A percentile compares a stretch with the other conserved stretches of the same genome.
Conservation (phyloP, 2,888 invertebrate species). For the Ypsolopha scabrella region DNA sequence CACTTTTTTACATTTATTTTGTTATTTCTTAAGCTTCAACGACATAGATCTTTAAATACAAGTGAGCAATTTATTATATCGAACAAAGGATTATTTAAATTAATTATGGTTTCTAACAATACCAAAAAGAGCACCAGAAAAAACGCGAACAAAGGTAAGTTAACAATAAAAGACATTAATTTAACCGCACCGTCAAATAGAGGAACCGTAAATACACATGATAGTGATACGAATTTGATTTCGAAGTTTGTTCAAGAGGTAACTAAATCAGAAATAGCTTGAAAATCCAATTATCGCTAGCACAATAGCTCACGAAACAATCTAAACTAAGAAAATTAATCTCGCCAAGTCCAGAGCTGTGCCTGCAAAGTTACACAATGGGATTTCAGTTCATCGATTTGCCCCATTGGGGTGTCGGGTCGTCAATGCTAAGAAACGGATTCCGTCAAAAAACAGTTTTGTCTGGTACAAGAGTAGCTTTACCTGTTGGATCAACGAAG, state of each 20-base stretch:
- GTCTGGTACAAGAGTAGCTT: no score
- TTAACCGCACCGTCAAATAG: neutral
- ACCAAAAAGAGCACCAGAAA: no score
- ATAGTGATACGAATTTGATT: slow-evolving; percentile 28
- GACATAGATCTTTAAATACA: no score
- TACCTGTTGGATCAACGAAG: neutral
- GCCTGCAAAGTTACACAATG: slow-evolving; percentile 69
- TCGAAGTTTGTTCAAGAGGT: slow-evolving; percentile 40
- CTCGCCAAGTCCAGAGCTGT: slow-evolving; percentile 64
- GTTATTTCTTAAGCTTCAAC: no score
- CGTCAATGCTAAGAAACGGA: no score
- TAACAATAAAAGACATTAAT: no score
- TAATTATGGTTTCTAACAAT: no score
- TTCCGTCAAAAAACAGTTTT: no score
- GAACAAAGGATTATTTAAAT: no score
- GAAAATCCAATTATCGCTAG: slow-evolving; percentile 68
- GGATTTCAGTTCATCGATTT: slow-evolving; percentile 70
- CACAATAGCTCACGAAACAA: slow-evolving; percentile 71
- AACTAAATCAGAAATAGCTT: slow-evolving; percentile 62
- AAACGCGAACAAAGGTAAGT: no score
- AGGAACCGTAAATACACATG: slow-evolving; percentile 2
- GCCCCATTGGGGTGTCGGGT: slow-evolving; percentile 13
- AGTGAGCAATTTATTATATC: no score
- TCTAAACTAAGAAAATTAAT: slow-evolving; percentile 71
- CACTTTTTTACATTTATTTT: no score